Evolutionary conservation across 2,113 vertebrate genomes (phyloP), one percentile per base, ranked within the genome.

Genomic region (Microtus richardsoni): DNA sequence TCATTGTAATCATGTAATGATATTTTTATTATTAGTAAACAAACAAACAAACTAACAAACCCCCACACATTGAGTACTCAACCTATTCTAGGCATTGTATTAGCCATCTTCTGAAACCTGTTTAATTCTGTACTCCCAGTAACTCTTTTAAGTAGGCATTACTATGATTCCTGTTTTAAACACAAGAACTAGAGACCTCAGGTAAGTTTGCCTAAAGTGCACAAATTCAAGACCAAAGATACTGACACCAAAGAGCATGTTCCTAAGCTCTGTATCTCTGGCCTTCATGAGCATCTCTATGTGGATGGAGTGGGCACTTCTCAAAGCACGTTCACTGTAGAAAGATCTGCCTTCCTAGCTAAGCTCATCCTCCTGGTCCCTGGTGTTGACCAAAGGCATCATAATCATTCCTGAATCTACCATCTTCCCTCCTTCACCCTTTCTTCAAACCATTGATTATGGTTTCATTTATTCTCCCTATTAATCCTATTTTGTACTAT

Each of bases 151-250:
- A 39, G 41, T 95, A 70, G 33, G 12, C 79, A 26, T 80, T 77
- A 47, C 74, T 91, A 3, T 64, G 71, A 26, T 82, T 91, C 36
- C 33, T 96, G 41, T 78, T 89, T 95, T 78, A 54, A 26, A 60
- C 17, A 14, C 19, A 19, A 91, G 39, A 79, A 77, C 36, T 75
- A 60, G 39, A 91, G 30, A 92, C 28, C 85, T 82, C 9, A 66
- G 41, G 49, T 73, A 28, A 91, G 73, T 13, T 78, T 91, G 36
- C 19, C 52, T 28, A 26, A 94, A 95, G 30, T 6, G 41, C 47
- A 89, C 24, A 89, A 47, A 54, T 86, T 93, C 74, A 87, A 82
- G 78, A 49, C 9, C 88, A 49, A 52, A 17, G 21, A 30, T 36
- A 13, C 2, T 91, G 87, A 75, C 49, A 88, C 28, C 19, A 39